Conservation (phyloP, 2,113 vertebrate genomes). For the Cacatua alba region DNA sequence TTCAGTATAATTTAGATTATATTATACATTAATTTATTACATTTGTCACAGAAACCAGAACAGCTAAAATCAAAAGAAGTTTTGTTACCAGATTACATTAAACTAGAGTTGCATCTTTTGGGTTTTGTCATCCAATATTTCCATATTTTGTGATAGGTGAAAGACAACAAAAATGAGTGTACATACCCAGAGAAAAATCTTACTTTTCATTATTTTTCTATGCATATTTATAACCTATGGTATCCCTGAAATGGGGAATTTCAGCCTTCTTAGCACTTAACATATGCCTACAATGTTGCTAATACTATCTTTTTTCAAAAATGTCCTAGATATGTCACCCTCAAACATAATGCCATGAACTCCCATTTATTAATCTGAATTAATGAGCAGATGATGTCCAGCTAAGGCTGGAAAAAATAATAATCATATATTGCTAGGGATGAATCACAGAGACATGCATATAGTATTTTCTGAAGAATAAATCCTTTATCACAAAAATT, state of each 20-base stretch:
- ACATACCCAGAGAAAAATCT: background rate
- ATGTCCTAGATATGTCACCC: constrained; percentile 55
- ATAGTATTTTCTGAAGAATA: background rate
- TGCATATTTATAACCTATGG: background rate
- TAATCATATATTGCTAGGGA: background rate
- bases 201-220: background rate
- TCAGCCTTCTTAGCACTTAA: constrained; percentile 18
- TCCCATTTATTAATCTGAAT: constrained; percentile 52
- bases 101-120: background rate
- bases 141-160: background rate
- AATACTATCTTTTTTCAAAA: constrained; percentile 4
- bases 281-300: background rate
- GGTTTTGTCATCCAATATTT: background rate
- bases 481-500: background rate
- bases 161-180: background rate
- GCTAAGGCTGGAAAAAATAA: background rate
- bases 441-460: background rate
- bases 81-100: background rate
- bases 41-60: background rate
- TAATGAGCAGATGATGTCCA: constrained; percentile 55
- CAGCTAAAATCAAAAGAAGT: background rate
- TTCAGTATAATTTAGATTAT: background rate
- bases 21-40: background rate
- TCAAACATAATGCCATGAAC: background rate
- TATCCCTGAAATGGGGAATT: background rate